Conservation (phyloP, 2,888 invertebrate genomes). For the Loripinus fragilis region DNA sequence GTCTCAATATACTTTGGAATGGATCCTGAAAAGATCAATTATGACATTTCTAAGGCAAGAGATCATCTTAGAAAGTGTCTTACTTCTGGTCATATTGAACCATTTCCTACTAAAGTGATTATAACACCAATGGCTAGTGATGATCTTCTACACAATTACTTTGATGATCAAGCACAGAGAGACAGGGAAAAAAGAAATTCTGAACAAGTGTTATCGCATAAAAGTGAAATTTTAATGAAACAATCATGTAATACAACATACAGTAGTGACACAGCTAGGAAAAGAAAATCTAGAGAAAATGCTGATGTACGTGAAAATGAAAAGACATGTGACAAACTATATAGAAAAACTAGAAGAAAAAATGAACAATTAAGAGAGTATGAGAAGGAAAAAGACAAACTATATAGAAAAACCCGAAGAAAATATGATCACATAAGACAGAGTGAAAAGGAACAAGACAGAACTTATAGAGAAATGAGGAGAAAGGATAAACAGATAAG, state of each 20-base stretch:
- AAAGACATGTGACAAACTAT: not conserved
- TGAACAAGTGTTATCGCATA: not conserved
- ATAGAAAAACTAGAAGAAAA: slow-evolving; percentile 6
- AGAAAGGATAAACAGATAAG: not conserved
- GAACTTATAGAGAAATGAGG: not conserved
- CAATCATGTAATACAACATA: not conserved
- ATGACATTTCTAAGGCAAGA: slow-evolving; percentile 16
- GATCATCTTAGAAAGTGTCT: slow-evolving; percentile 18
- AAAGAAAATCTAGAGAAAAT: slow-evolving; percentile 16
- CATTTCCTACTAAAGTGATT: slow-evolving; percentile 18
- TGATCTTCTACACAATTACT: not conserved
- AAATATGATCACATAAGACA: not conserved
- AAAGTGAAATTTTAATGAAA: not conserved
- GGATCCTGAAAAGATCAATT: slow-evolving; percentile 5
- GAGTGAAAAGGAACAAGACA: not conserved
- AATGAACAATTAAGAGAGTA: not conserved
- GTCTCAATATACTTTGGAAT: slow-evolving; percentile 15
- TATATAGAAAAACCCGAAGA: not conserved
- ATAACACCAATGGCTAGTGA: not conserved
- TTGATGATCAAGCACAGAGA: not conserved
- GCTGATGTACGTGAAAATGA: slow-evolving; percentile 2
- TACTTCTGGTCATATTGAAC: not conserved
- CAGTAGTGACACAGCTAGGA: not conserved
- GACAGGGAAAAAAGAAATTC: not conserved
- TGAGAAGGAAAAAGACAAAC: not conserved